Evolutionary conservation across 2,888 invertebrate species (phyloP).

Genomic region (Odontocerum albicorne): DNA sequence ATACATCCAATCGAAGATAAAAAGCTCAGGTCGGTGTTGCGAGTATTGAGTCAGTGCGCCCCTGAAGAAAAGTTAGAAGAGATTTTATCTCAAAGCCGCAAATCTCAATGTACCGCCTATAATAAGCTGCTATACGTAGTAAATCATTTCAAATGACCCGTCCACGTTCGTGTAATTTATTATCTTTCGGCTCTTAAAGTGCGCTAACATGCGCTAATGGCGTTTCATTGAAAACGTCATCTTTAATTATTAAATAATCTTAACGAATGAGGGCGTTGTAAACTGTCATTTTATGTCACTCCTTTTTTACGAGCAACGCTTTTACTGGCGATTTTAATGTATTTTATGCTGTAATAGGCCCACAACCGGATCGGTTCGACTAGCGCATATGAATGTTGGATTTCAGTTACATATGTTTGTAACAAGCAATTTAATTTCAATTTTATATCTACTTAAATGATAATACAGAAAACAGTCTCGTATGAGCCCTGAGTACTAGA

Average conservation of each 20-base stretch:
- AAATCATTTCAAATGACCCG: slow-evolving; percentile 29
- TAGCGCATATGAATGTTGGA: neutral
- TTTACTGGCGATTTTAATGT: slow-evolving; percentile 2
- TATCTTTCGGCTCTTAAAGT: slow-evolving; percentile 26
- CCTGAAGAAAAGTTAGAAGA: too few species aligned
- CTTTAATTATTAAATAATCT: slow-evolving; percentile 31
- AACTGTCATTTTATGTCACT: slow-evolving; percentile 9
- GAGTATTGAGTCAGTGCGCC: too few species aligned
- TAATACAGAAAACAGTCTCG: too few species aligned
- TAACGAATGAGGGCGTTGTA: slow-evolving; percentile 8
- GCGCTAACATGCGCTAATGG: slow-evolving; percentile 24
- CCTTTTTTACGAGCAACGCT: slow-evolving; percentile 8
- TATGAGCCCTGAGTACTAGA: too few species aligned
- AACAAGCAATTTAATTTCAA: too few species aligned
- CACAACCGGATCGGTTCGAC: too few species aligned
- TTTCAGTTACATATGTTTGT: too few species aligned
- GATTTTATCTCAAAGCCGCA: slow-evolving; percentile 26
- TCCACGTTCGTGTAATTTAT: slow-evolving; percentile 29
- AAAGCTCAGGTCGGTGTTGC: too few species aligned
- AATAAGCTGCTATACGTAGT: slow-evolving; percentile 7
- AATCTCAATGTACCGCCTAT: slow-evolving; percentile 16
- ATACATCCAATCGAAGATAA: too few species aligned
- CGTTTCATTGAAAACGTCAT: slow-evolving; percentile 27
- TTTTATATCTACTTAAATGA: too few species aligned
- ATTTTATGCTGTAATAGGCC: too few species aligned